These are phyloP conservation scores for Heliconius melpomene DNA, from an alignment of 1,140 invertebrate species.

Conservation along the genomic window DNA sequence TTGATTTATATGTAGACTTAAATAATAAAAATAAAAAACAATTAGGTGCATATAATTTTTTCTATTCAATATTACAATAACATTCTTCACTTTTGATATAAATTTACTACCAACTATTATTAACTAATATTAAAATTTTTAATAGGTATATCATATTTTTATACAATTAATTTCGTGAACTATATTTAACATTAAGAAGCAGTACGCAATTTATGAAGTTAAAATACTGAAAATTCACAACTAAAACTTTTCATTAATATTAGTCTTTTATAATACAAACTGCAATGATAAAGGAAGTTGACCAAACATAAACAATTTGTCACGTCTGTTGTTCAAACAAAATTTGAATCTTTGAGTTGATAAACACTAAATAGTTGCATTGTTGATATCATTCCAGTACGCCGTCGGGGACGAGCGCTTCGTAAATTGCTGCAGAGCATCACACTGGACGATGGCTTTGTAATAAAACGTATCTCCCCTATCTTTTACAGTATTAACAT, in stretches of 20 bases:
- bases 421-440: constrained; percentile 37
- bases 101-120: too few relatives aligned
- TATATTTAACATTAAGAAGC: too few relatives aligned
- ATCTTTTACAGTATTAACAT: constrained; percentile 11
- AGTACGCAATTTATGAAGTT: too few relatives aligned
- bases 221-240: too few relatives aligned
- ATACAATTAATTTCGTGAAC: too few relatives aligned
- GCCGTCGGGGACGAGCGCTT: constrained; percentile 36
- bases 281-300: not conserved
- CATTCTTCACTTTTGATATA: too few relatives aligned
- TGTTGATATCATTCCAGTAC: constrained; percentile 42
- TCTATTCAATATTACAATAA: too few relatives aligned
- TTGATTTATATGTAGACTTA: not conserved
- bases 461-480: constrained; percentile 28
- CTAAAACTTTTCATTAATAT: not conserved
- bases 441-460: constrained; percentile 38
- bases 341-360: constrained; percentile 39
- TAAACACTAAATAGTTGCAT: constrained; percentile 42
- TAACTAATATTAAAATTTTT: too few relatives aligned
- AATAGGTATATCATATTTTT: too few relatives aligned
- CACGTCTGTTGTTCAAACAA: constrained; percentile 31
- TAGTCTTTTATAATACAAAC: not conserved
- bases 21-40: too few relatives aligned
- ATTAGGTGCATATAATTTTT: too few relatives aligned
- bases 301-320: constrained; percentile 22